A percentile compares a stretch with the other conserved stretches of the same genome.
These are phyloP conservation scores for Apogon hyalosoma DNA, from an alignment of 2,797 vertebrate genomes.

Conservation along the genomic window DNA sequence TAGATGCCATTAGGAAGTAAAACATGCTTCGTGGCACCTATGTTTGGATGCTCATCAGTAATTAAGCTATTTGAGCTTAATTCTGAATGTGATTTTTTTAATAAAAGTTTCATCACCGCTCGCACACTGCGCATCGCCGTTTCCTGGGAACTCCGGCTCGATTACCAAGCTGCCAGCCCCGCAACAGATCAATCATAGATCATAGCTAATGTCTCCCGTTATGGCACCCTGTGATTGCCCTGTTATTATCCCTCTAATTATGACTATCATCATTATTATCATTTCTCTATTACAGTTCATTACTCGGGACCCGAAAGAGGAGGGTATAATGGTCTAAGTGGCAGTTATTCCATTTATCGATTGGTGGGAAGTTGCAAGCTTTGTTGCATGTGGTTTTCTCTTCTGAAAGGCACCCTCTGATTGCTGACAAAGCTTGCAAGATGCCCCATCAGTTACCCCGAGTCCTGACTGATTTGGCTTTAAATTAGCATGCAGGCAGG, in stretches of 20 bases:
- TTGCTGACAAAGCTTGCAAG: constrained; percentile 45
- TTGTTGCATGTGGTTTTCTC: constrained; percentile 47
- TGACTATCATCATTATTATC: constrained; percentile 80
- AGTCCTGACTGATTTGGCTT: constrained; percentile 40
- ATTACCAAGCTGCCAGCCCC: constrained; percentile 53
- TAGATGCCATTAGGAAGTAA: neutral
- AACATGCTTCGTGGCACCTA: neutral
- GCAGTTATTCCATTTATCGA: constrained; percentile 70
- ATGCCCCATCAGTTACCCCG: constrained; percentile 15
- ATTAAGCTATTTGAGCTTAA: neutral
- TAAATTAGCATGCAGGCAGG: constrained; percentile 49
- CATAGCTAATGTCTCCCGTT: constrained; percentile 75
- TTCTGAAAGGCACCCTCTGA: constrained; percentile 36
- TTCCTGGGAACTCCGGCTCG: constrained; percentile 50
- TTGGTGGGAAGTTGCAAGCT: constrained; percentile 53
- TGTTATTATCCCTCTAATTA: constrained; percentile 78
- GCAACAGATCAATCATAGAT: constrained; percentile 76
- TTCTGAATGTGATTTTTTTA: neutral
- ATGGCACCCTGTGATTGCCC: constrained; percentile 66
- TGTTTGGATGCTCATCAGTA: neutral
- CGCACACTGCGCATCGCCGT: constrained; percentile 3
- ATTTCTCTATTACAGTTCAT: constrained; percentile 81
- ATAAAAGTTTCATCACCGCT: neutral
- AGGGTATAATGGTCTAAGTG: constrained; percentile 65
- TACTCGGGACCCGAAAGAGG: constrained; percentile 72